A percentile compares a stretch with the other conserved stretches of the same genome.
phyloP scores from a whole-genome alignment of 2,113 vertebrate species.

The Pteronura brasiliensis region DNA sequence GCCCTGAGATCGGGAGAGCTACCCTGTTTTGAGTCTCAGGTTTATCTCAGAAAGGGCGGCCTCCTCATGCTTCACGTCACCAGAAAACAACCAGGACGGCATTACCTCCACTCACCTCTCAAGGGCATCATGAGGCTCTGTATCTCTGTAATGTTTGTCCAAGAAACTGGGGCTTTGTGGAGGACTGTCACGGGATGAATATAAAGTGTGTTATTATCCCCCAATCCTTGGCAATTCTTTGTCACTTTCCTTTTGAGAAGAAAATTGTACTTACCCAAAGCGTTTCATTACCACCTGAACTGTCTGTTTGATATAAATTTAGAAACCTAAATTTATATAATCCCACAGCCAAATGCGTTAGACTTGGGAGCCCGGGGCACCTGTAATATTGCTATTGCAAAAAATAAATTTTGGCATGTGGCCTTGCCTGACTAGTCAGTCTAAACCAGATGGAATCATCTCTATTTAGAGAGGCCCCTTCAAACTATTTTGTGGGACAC shows the following conservation, averaged over 20 bases:
- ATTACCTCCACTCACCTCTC: not conserved
- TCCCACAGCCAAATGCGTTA: not conserved
- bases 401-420: not conserved
- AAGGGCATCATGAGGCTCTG: not conserved
- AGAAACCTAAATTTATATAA: conserved; percentile 55
- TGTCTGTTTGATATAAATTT: conserved; percentile 56
- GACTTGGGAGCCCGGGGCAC: not conserved
- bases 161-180: conserved; percentile 14
- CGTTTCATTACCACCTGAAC: conserved; percentile 63
- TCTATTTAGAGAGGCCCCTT: not conserved
- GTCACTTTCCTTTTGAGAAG: conserved; percentile 64
- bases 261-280: conserved; percentile 68
- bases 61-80: accelerated
- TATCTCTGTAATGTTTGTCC: not conserved
- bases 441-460: not conserved
- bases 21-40: not conserved
- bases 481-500: not conserved
- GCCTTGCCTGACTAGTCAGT: not conserved
- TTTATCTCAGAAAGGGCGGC: accelerated
- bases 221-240: conserved; percentile 59
- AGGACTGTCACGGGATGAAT: conserved; percentile 44
- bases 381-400: not conserved
- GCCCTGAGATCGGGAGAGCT: not conserved
- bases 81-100: not conserved
- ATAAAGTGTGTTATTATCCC: conserved; percentile 58